Evolutionary conservation across 2,888 invertebrate species (phyloP), one percentile per base, ranked within the genome.

Genomic region (Parnassius smintheus): DNA sequence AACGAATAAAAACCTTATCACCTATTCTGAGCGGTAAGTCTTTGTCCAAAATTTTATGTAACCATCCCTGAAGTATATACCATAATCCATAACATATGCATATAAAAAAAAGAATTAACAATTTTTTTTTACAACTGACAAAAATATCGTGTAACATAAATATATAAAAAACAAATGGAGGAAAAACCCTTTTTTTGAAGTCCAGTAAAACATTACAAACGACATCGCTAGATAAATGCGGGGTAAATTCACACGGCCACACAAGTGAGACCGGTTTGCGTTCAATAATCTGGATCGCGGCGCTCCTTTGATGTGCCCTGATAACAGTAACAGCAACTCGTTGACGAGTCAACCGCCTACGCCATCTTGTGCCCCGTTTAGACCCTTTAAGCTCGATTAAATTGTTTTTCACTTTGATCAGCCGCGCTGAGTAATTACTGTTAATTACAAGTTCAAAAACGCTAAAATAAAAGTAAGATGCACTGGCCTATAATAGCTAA

Each of bases 181-280:
- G 18, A 35, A 35, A 35, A 35, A 35, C 3, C 25, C 4, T 35
- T 35, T 35, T 35, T 7, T 35, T 35, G 25, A 35, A 7, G 35
- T 35, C 49, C 49, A 13, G 13, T 13, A 49, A 13, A 49, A 49
- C 49, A 49, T 49, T 12, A 49, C 49, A 49, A 49, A 13, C 49
- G 18, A 41, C 41, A 13, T 9, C 8, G 10, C 60, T 44, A 22
- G 54, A 55, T 8, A 45, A 22, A 11, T 11, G 25, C 56, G n/a
- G 56, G 13, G 45, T 45, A 45, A 45, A 56, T 62, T 62, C 62
- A 62, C 62, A 62, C 62, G 62, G 53, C 18, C 59, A 35, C 49
- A 13, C 53, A 46, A 48, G 13, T 13, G 42, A 13, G 41, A 46
- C 52, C 62, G 62, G 62, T 62, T 22, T 35, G 45, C 50, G 61